phyloP scores from a whole-genome alignment of 2,113 vertebrate species.

The Nipponia nippon region DNA sequence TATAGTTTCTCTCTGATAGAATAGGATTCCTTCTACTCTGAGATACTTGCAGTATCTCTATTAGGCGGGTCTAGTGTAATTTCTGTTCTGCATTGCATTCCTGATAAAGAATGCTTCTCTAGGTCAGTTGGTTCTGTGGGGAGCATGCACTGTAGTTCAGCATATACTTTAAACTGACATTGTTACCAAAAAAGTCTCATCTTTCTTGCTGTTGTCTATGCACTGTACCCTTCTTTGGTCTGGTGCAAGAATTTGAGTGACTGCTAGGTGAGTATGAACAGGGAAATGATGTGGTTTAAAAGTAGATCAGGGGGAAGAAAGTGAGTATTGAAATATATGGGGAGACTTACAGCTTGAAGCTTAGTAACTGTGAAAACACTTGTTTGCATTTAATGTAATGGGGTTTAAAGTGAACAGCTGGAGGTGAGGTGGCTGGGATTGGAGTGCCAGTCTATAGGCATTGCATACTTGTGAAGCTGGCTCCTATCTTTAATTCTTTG shows the following conservation, averaged over 20 bases:
- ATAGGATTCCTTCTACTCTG: background rate
- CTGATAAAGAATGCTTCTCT: background rate
- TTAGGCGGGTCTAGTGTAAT: background rate
- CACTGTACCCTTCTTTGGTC: background rate
- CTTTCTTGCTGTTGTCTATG: background rate
- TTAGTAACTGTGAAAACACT: background rate
- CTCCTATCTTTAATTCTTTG: background rate
- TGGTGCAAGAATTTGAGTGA: background rate
- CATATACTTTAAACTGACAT: background rate
- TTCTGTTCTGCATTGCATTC: background rate
- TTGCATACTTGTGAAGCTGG: background rate
- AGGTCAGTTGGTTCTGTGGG: background rate
- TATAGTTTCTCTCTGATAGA: background rate
- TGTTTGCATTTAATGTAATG: accelerated
- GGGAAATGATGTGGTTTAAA: background rate
- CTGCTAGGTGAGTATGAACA: background rate
- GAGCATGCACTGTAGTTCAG: background rate
- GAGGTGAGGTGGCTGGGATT: background rate
- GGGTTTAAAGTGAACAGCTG: background rate
- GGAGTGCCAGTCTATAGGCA: background rate
- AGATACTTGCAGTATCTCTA: background rate
- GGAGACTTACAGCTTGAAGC: background rate
- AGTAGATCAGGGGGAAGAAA: background rate
- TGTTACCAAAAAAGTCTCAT: background rate
- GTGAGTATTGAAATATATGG: background rate